Base-by-base conservation (phyloP, 2,888 invertebrate species). In the Papilio demoleus region DNA sequence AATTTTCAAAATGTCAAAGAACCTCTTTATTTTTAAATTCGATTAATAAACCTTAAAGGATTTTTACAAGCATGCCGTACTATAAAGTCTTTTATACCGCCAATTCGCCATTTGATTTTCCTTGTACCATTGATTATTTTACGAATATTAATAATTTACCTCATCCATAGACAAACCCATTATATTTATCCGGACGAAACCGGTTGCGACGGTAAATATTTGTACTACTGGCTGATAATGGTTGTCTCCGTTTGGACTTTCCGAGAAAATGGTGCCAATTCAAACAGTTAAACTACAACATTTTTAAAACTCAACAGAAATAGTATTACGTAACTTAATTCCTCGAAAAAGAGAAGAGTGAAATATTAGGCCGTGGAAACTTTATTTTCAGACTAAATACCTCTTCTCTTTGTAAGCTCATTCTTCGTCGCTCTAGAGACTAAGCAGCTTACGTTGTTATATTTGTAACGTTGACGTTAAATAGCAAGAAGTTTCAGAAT, bases 211-310 rank as follows among this genome's bases (percentile, higher is more conserved):
- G 2, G 27, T 17, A n/a, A 53, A 53, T 31, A 53, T 53, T 53
- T 53, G 31, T 31, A 31, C 4, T 31, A 31, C 53, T 53, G 27
- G 53, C 53, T 53, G 27, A 53, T 53, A 53, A n/a, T n/a, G n/a
- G 27, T n/a, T 6, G 27, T 53, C n/a, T n/a, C n/a, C 8, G 53
- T 53, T 53, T 12, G n/a, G 27, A n/a, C n/a, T n/a, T 53, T 14
- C n/a, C 27, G 53, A 31, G 27, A 53, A 53, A 53, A 47, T 24
- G 24, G 1, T 1, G 14, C 14, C 24, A 50, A 50, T 4, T 27
- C 27, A 22, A 47, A 47, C 12, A 47, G 9, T 22, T 24, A 14
- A 4, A 24, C 50, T 24, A 22, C 11, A 24, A 24, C 12, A 24
- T 12, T 22, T 2, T 47, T 50, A 11, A 24, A 50, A 24, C 11